Conservation (phyloP, 1,140 invertebrate species). For the Drosophila miranda region DNA sequence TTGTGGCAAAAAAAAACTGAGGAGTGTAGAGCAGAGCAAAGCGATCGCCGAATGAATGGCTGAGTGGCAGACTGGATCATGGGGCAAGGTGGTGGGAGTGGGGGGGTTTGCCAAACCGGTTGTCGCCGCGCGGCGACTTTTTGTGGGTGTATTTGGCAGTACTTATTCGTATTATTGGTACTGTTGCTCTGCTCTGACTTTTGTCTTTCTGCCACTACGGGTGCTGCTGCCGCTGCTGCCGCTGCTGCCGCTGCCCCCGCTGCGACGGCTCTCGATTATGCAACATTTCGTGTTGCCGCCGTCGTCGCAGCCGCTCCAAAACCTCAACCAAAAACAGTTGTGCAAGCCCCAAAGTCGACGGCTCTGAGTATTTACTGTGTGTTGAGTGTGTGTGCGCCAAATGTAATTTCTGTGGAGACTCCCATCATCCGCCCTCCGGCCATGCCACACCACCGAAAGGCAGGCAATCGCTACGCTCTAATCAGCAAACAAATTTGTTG, state of each 20-base stretch:
- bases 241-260: background rate
- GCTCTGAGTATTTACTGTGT: slow-evolving; percentile 33
- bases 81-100: background rate
- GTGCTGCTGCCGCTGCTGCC: background rate
- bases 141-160: slow-evolving; percentile 68
- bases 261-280: slow-evolving; percentile 50
- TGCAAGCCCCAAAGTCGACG: slow-evolving; percentile 46
- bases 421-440: slow-evolving; percentile 1
- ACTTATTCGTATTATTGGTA: slow-evolving; percentile 47
- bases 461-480: slow-evolving; percentile 52
- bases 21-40: too few species aligned
- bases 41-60: too few species aligned
- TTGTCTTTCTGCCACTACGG: slow-evolving; percentile 37
- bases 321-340: slow-evolving; percentile 46
- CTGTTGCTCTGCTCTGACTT: slow-evolving; percentile 36
- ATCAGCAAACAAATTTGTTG: slow-evolving; percentile 66
- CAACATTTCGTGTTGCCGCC: slow-evolving; percentile 68
- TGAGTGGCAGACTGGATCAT: slow-evolving; percentile 23
- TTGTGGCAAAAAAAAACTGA: background rate
- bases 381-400: slow-evolving; percentile 34
- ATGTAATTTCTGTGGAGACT: slow-evolving; percentile 26
- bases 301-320: slow-evolving; percentile 61
- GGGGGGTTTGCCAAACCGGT: slow-evolving; percentile 55
- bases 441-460: background rate
- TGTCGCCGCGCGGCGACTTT: slow-evolving; percentile 13